A percentile compares a stretch with the other conserved stretches of the same genome.
These are phyloP conservation scores for Eulemur albifrons DNA, from an alignment of 2,797 vertebrate genomes.

Conservation along the genomic window DNA sequence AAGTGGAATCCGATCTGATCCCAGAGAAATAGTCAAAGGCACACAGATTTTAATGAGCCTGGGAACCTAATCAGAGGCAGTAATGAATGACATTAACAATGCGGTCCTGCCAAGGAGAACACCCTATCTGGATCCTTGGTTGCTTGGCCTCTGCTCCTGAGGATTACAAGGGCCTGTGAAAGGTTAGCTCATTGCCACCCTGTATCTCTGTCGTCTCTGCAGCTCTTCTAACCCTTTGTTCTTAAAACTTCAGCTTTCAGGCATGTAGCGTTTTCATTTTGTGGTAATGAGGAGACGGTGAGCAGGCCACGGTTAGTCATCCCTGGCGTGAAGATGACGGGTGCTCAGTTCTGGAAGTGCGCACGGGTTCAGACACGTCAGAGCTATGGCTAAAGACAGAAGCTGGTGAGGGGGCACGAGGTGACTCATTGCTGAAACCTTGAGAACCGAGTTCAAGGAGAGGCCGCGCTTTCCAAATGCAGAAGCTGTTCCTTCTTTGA, in stretches of 20 bases:
- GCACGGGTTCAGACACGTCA: constrained; percentile 54
- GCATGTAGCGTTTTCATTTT: constrained; percentile 7
- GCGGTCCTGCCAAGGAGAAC: constrained; percentile 22
- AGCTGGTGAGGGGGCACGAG: constrained; percentile 30
- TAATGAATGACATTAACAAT: constrained; percentile 65
- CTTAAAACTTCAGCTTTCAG: not conserved
- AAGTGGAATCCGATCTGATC: constrained; percentile 75
- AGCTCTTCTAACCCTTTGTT: constrained; percentile 8
- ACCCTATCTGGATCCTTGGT: not conserved
- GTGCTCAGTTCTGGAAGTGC: constrained; percentile 28
- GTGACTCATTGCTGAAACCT: constrained; percentile 67
- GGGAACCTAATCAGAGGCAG: constrained; percentile 55
- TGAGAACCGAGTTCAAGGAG: constrained; percentile 64
- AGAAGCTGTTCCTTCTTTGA: not conserved
- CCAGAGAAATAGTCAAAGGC: constrained; percentile 76
- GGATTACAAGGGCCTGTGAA: not conserved
- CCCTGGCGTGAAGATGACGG: constrained; percentile 37
- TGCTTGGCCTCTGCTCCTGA: constrained; percentile 5
- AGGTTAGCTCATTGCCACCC: not conserved
- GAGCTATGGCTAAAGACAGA: constrained; percentile 28
- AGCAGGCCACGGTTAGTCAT: constrained; percentile 64
- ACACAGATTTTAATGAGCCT: constrained; percentile 70
- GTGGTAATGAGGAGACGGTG: constrained; percentile 51
- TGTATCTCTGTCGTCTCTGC: not conserved
- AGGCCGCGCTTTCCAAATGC: constrained; percentile 31